These are phyloP conservation scores for Scaptodrosophila lebanonensis DNA, from an alignment of 1,140 invertebrate genomes.

Conservation along the genomic window DNA sequence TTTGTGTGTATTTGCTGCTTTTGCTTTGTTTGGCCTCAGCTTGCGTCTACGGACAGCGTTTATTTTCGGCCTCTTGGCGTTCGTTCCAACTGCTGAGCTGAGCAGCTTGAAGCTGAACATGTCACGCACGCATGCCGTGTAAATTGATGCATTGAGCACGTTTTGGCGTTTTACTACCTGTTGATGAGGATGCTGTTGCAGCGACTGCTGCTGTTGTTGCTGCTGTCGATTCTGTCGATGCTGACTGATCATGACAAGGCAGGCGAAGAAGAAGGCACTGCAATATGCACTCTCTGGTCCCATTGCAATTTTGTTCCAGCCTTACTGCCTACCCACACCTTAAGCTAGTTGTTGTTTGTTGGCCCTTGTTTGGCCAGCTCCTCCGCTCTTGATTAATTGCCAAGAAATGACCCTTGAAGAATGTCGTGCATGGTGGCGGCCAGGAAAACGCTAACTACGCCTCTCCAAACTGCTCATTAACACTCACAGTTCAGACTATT, in stretches of 20 bases:
- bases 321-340: slow-evolving; percentile 1
- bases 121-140: slow-evolving; percentile 47
- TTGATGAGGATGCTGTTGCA: slow-evolving; percentile 55
- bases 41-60: slow-evolving; percentile 25
- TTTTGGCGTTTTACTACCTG: slow-evolving; percentile 71
- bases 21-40: neutral
- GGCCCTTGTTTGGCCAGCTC: neutral
- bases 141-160: slow-evolving; percentile 52
- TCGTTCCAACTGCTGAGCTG: neutral
- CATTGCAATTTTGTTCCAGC: slow-evolving; percentile 27
- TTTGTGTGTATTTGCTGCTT: neutral
- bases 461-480: slow-evolving; percentile 52
- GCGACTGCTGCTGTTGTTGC: slow-evolving; percentile 13
- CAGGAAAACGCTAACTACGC: slow-evolving; percentile 2
- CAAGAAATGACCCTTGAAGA: slow-evolving; percentile 16
- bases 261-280: too few species aligned
- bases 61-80: neutral
- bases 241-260: too few species aligned
- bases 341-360: neutral
- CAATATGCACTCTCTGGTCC: too few species aligned
- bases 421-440: slow-evolving; percentile 19
- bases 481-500: slow-evolving; percentile 57
- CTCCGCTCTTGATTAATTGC: slow-evolving; percentile 57
- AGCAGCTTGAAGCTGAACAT: slow-evolving; percentile 28
- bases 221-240: neutral